These are phyloP conservation scores for Chaetophractus vellerosus DNA, from an alignment of 2,797 vertebrate species.

Conservation along the genomic window DNA sequence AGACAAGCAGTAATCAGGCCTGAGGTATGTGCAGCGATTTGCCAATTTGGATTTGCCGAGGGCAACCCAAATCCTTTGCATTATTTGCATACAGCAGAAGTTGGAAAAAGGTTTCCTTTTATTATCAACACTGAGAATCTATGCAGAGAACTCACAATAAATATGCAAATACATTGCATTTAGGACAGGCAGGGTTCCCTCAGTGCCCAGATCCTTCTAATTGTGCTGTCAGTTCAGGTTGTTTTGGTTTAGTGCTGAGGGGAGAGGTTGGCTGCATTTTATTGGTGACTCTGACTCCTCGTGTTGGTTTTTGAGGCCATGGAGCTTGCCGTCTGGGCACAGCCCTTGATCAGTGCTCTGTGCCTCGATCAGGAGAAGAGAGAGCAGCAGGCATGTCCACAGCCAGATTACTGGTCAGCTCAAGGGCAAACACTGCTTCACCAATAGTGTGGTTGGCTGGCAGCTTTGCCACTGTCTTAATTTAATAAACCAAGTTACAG, in stretches of 20 bases:
- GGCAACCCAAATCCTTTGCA: conserved; percentile 18
- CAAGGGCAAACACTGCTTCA: not conserved
- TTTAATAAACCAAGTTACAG: conserved; percentile 9
- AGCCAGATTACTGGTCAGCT: not conserved
- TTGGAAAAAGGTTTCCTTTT: conserved; percentile 68
- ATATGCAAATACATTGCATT: conserved; percentile 52
- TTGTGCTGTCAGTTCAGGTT: conserved; percentile 74
- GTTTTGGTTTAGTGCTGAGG: not conserved
- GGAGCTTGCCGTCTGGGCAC: not conserved
- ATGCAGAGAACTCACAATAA: conserved; percentile 60
- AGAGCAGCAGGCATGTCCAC: not conserved
- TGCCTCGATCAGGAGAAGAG: not conserved
- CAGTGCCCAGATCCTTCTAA: conserved; percentile 1
- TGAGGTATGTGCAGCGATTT: not conserved
- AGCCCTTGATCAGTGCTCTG: not conserved
- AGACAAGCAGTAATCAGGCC: not conserved
- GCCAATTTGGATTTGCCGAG: too few species aligned
- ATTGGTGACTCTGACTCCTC: not conserved
- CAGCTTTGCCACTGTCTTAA: not conserved
- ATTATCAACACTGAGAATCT: conserved; percentile 56
- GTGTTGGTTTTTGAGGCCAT: not conserved
- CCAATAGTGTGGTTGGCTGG: not conserved
- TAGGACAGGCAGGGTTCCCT: conserved; percentile 50
- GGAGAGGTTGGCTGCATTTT: not conserved
- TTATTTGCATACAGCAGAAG: conserved; percentile 75